A percentile compares a stretch with the other conserved stretches of the same genome.
These are phyloP conservation scores for Zosterops lateralis DNA, from an alignment of 2,113 vertebrate species.

Conservation along the genomic window DNA sequence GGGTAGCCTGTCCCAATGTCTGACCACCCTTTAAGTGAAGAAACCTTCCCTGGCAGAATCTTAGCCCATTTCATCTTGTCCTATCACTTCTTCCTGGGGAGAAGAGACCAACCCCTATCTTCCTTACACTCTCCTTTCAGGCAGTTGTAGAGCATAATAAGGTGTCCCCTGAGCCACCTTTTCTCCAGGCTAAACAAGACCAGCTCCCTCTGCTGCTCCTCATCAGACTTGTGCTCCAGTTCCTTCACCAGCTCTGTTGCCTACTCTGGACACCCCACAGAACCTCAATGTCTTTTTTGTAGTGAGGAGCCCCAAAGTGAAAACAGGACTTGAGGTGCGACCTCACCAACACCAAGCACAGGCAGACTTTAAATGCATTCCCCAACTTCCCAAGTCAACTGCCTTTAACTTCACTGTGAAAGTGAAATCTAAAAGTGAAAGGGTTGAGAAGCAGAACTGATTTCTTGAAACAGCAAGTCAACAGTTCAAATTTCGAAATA, in stretches of 20 bases:
- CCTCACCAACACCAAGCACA: neutral
- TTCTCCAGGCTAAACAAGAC: neutral
- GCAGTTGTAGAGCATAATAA: neutral
- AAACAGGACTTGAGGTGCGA: neutral
- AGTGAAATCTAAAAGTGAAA: neutral
- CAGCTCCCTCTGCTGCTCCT: neutral
- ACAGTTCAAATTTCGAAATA: neutral
- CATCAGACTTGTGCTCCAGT: neutral
- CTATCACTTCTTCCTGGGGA: neutral
- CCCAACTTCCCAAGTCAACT: neutral
- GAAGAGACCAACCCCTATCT: rapidly evolving
- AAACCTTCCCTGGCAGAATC: neutral
- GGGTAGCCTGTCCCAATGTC: neutral
- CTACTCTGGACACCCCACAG: neutral
- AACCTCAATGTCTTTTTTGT: neutral
- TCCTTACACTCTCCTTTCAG: neutral
- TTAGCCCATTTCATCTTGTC: neutral
- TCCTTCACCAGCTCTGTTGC: neutral
- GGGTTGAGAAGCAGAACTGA: neutral
- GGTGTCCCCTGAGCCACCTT: neutral
- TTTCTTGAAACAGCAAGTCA: neutral
- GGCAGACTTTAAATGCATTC: neutral
- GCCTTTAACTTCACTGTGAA: neutral
- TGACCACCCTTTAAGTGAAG: neutral
- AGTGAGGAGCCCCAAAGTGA: neutral